phyloP scores from a whole-genome alignment of 2,797 vertebrate genomes.

The Hozukius guyotensis region DNA sequence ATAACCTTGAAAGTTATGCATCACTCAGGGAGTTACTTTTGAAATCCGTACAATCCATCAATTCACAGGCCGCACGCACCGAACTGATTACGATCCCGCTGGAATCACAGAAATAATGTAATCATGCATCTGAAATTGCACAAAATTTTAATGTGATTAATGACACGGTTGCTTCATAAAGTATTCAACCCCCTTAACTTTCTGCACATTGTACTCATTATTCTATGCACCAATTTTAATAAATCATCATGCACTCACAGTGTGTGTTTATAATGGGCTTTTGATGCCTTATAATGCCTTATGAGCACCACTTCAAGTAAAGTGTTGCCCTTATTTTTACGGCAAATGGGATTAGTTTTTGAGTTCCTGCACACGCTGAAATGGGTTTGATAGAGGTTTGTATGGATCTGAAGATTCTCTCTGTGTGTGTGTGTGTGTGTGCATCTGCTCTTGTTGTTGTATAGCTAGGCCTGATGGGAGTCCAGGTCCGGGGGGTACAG shows the following conservation, averaged over 20 bases:
- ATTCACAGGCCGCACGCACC: conserved; percentile 5
- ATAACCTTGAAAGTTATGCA: conserved; percentile 1
- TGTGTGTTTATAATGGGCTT: conserved; percentile 66
- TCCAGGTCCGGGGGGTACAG: conserved; percentile 84
- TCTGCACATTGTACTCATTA: conserved; percentile 70
- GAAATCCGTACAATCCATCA: conserved; percentile 38
- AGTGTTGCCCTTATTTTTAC: conserved; percentile 60
- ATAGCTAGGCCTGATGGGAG: conserved; percentile 78
- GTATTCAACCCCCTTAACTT: conserved; percentile 64
- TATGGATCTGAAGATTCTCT: conserved; percentile 49
- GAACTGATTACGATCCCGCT: conserved; percentile 32
- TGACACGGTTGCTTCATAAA: conserved; percentile 64
- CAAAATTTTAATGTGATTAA: conserved; percentile 71
- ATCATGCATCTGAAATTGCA: conserved; percentile 58
- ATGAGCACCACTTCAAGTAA: conserved; percentile 63
- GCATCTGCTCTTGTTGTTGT: conserved; percentile 52
- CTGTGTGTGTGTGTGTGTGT: conserved; percentile 22
- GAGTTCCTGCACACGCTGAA: conserved; percentile 53
- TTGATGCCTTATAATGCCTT: conserved; percentile 60
- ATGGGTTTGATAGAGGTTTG: conserved; percentile 63
- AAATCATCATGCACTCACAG: conserved; percentile 65
- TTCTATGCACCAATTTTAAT: conserved; percentile 62
- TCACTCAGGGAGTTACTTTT: not conserved
- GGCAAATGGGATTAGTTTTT: conserved; percentile 65
- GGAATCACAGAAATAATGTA: conserved; percentile 50